These are phyloP conservation scores for Ostrea edulis DNA, from an alignment of 1,140 invertebrate species.

Conservation along the genomic window DNA sequence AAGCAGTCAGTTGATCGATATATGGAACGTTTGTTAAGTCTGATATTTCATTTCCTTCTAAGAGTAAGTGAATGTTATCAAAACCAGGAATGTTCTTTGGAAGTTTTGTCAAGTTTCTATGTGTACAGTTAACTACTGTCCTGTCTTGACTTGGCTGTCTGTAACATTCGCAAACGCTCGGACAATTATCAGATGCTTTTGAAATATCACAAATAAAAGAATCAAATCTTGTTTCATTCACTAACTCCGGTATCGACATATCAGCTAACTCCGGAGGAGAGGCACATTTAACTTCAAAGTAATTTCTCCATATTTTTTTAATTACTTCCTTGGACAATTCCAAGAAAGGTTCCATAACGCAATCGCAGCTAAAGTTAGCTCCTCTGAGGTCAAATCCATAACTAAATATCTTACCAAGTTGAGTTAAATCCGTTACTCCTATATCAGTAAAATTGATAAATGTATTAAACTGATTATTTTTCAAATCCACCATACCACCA, in stretches of 20 bases:
- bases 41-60: conserved; percentile 44
- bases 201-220: conserved; percentile 48
- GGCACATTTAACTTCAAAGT: conserved; percentile 40
- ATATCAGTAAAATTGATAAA: conserved; percentile 47
- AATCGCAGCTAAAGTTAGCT: conserved; percentile 47
- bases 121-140: conserved; percentile 49
- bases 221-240: conserved; percentile 28
- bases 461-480: conserved; percentile 15
- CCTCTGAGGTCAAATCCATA: conserved; percentile 41
- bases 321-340: conserved; percentile 30
- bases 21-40: conserved; percentile 13
- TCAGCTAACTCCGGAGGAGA: conserved; percentile 16
- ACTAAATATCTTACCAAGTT: conserved; percentile 40
- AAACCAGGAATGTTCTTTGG: background rate
- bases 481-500: conserved; percentile 42
- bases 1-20: background rate
- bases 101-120: conserved; percentile 15
- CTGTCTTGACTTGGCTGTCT: conserved; percentile 42
- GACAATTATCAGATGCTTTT: conserved; percentile 33
- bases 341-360: conserved; percentile 45
- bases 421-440: conserved; percentile 38
- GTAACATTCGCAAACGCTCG: conserved; percentile 40
- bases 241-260: conserved; percentile 22
- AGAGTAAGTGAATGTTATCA: background rate
- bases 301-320: conserved; percentile 47